Evolutionary conservation across 2,113 vertebrate genomes (phyloP).

Genomic region (Neodon shergylaensis): DNA sequence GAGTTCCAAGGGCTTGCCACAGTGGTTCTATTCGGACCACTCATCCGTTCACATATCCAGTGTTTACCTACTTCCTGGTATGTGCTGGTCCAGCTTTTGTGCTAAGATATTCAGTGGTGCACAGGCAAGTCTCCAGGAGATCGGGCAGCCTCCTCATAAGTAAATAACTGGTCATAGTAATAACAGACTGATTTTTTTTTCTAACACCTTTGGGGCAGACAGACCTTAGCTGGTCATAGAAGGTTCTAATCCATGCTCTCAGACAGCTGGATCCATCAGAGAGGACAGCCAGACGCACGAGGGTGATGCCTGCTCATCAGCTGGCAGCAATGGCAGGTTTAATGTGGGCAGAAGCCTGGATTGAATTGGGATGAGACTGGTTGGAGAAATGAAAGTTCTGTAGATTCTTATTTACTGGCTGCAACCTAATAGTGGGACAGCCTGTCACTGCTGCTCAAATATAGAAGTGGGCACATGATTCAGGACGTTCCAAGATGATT

Average conservation of each 20-base stretch:
- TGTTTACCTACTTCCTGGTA: neutral
- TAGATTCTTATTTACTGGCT: neutral
- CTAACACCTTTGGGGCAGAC: neutral
- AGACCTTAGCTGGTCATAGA: neutral
- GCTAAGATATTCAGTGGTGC: constrained; percentile 12
- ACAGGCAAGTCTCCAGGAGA: neutral
- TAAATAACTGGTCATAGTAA: neutral
- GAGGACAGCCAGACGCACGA: neutral
- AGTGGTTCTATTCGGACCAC: neutral
- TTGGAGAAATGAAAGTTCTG: neutral
- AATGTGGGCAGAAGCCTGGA: neutral
- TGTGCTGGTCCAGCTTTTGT: neutral
- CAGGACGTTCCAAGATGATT: neutral
- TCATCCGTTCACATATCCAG: constrained; percentile 25
- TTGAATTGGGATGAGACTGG: neutral
- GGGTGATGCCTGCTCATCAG: neutral
- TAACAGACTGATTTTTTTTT: neutral
- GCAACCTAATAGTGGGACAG: neutral
- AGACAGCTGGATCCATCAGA: neutral
- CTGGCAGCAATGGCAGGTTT: neutral
- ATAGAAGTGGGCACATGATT: neutral
- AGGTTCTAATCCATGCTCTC: neutral
- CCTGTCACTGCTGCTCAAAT: neutral
- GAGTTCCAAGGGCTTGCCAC: neutral
- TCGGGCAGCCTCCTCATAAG: neutral